Evolutionary conservation across 1,140 invertebrate genomes (phyloP), one percentile per base, ranked within the genome.

Genomic region (Wasmannia auropunctata): DNA sequence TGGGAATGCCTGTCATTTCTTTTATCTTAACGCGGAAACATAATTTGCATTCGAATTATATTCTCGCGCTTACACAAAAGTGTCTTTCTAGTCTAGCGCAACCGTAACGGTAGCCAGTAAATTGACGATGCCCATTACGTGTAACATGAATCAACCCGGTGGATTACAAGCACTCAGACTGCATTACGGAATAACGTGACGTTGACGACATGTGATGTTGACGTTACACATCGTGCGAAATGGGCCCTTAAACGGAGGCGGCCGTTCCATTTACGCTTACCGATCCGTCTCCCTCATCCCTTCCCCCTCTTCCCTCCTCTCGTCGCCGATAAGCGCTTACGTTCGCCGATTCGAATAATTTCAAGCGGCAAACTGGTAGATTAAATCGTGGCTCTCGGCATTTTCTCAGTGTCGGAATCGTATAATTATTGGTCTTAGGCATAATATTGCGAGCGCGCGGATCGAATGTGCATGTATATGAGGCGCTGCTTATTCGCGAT

Each of bases 361-460:
- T 54, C 25, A 19, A 79, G 31, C 60, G 43, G 63, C 25, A 1
- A 58, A 56, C 79, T 51, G 37, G 46, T 70, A 54, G 63, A 81
- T 81, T 81, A 58, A 70, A 81, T 81, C 63, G 37, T 51, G 37
- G 65, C 49, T 72, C 79, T 72, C 25, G 37, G 49, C 49, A 51
- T 81, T 81, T 70, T 81, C 79, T 72, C 79, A n/a, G 22, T 49
- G 46, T 56, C 22, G 65, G 65, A 81, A 81, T 81, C 79, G 25
- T 14, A 56, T 81, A 72, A 81, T 81, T 81, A 81, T 81, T 22
- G 79, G 49, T 56, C 65, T 58, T 25, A 16, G 43, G 37, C 14
- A 49, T 49, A 40, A 70, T 54, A 69, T 25, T 22, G 49, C 14
- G 62, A 6, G 14, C 77, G 60, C 56, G 25, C 22, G 19, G n/a